Evolutionary conservation across 2,888 invertebrate genomes (phyloP).

Genomic region (Xylota segnis): DNA sequence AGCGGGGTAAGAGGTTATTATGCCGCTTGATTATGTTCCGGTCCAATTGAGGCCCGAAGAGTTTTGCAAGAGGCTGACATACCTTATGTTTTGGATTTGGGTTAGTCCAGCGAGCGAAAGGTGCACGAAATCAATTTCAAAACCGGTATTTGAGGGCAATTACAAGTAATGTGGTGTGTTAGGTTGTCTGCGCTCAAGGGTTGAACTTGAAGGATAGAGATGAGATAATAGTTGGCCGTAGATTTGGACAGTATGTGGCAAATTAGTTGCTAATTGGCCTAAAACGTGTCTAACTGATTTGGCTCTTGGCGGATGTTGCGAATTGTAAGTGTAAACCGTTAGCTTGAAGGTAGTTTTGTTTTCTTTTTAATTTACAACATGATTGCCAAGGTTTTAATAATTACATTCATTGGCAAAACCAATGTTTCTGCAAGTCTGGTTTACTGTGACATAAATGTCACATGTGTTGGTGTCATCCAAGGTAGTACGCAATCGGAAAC

Average conservation of each 20-base stretch:
- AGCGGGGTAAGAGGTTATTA: background rate
- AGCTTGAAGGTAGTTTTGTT: background rate
- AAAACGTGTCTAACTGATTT: background rate
- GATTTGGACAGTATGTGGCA: background rate
- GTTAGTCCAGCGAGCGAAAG: background rate
- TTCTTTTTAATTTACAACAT: background rate
- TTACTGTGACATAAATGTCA: too few species aligned
- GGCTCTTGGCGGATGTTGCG: background rate
- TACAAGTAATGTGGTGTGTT: background rate
- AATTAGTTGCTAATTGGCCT: background rate
- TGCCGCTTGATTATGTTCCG: background rate
- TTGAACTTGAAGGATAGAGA: background rate
- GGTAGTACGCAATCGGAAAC: too few species aligned
- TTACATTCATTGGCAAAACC: too few species aligned
- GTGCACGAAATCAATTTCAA: background rate
- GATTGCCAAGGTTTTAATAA: too few species aligned
- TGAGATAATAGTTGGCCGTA: background rate
- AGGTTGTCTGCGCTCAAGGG: background rate
- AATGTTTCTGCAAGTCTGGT: too few species aligned
- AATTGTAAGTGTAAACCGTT: background rate
- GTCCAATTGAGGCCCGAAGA: background rate
- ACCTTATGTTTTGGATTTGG: background rate
- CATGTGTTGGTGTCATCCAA: too few species aligned
- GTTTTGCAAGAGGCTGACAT: slow-evolving; percentile 11
- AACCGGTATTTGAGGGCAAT: background rate